A percentile compares a stretch with the other conserved stretches of the same genome.
Evolutionary conservation across 1,140 invertebrate species (phyloP).

Genomic region (Aphelenchoides avenae): DNA sequence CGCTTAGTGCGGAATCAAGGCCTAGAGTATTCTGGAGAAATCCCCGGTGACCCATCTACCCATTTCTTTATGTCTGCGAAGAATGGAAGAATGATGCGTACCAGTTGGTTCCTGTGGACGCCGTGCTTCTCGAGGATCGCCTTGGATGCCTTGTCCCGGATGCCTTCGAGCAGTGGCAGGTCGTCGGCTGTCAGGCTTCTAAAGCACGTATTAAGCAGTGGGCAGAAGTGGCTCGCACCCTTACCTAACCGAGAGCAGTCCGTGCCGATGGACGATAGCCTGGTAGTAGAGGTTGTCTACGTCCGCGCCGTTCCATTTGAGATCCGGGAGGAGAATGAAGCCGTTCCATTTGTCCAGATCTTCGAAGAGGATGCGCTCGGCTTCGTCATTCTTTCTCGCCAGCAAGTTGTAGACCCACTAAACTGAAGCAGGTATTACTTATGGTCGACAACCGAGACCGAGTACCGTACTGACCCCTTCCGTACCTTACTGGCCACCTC

Average conservation of each 20-base stretch:
- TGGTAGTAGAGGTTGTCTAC: conserved; percentile 75
- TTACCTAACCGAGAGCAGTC: conserved; percentile 70
- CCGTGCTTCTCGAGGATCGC: conserved; percentile 34
- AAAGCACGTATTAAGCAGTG: too few relatives aligned
- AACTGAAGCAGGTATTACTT: too few relatives aligned
- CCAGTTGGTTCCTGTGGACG: conserved; percentile 17
- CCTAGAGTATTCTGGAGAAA: too few relatives aligned
- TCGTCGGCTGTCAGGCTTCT: conserved; percentile 35
- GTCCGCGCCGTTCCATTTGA: conserved; percentile 76
- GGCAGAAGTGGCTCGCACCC: not conserved
- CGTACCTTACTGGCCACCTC: too few relatives aligned
- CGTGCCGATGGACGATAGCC: conserved; percentile 71
- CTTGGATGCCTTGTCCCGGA: conserved; percentile 31
- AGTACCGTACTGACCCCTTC: too few relatives aligned
- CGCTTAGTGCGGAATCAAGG: too few relatives aligned
- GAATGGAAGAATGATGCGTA: too few relatives aligned
- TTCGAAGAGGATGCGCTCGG: conserved; percentile 78
- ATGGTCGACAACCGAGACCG: too few relatives aligned
- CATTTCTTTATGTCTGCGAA: too few relatives aligned
- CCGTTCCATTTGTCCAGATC: conserved; percentile 74
- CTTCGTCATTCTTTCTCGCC: conserved; percentile 82
- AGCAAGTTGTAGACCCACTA: conserved; percentile 90
- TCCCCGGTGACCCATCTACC: too few relatives aligned
- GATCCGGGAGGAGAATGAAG: conserved; percentile 79
- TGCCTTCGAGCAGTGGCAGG: conserved; percentile 39